Percentiles rank a stretch among this genome's conserved stretches.
These are phyloP conservation scores for Nineta flava DNA, from an alignment of 2,888 invertebrate genomes.

Conservation along the genomic window DNA sequence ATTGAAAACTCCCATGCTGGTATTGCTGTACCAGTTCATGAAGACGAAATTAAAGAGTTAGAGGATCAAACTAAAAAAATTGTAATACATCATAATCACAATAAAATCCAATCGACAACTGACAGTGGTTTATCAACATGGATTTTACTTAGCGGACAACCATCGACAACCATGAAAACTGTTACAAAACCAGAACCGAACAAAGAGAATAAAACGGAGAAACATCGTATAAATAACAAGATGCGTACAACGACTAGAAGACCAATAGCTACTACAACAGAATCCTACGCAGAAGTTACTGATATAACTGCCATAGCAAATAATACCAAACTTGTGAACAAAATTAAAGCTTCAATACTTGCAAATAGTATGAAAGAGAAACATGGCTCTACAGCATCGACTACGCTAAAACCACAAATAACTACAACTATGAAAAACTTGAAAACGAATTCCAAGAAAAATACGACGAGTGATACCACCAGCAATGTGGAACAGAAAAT, in stretches of 20 bases:
- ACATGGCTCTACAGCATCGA: conserved; percentile 13
- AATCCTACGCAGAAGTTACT: conserved; percentile 15
- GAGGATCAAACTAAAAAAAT: conserved; percentile 21
- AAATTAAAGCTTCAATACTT: conserved; percentile 43
- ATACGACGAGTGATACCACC: not conserved
- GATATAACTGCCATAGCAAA: conserved; percentile 27
- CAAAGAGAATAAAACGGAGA: conserved; percentile 14
- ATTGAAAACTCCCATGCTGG: conserved; percentile 43
- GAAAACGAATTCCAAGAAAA: not conserved
- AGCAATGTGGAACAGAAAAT: not conserved
- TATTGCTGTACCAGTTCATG: conserved; percentile 47
- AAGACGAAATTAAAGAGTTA: conserved; percentile 20
- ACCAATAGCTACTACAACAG: conserved; percentile 12
- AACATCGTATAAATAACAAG: conserved; percentile 6
- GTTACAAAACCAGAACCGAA: conserved; percentile 12
- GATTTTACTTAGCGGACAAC: conserved; percentile 48
- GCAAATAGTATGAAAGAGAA: conserved; percentile 37
- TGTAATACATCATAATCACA: conserved; percentile 1
- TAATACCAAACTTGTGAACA: conserved; percentile 30
- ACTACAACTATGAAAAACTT: conserved; percentile 10
- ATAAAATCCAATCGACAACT: conserved; percentile 32
- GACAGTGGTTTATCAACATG: conserved; percentile 59
- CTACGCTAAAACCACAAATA: conserved; percentile 11
- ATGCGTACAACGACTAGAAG: conserved; percentile 13
- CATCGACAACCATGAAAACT: conserved; percentile 20